Conservation (phyloP, 2,113 vertebrate genomes). For the Limanda limanda region DNA sequence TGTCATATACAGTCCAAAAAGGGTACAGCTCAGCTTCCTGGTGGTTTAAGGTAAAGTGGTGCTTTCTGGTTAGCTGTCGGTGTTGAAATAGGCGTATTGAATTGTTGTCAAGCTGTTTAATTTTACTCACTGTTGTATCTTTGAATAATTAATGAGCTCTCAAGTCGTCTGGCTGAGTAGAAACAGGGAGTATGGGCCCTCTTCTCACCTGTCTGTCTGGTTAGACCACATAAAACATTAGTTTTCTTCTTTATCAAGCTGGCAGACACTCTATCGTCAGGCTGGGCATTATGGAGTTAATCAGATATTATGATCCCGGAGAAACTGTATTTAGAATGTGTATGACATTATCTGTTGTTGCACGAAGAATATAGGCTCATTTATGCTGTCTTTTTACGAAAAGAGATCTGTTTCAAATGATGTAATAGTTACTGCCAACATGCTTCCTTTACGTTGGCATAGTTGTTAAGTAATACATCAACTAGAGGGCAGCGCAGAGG, state of each 20-base stretch:
- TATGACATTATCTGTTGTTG: background rate
- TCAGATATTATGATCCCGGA: background rate
- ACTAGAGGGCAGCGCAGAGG: too few species aligned
- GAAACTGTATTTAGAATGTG: background rate
- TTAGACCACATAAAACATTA: background rate
- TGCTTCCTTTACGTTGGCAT: too few species aligned
- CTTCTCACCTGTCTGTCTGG: background rate
- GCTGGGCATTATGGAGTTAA: background rate
- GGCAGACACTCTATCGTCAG: background rate
- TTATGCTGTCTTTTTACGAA: too few species aligned
- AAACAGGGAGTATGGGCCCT: background rate
- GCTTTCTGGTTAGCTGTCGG: constrained; percentile 5
- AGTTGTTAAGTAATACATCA: too few species aligned
- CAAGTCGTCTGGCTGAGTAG: constrained; percentile 35
- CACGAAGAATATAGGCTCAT: background rate
- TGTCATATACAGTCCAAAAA: constrained; percentile 19
- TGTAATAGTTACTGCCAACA: too few species aligned
- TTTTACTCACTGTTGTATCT: constrained; percentile 43
- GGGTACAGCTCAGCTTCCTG: background rate
- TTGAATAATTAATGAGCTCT: constrained; percentile 58
- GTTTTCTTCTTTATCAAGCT: constrained; percentile 7
- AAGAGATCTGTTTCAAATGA: too few species aligned
- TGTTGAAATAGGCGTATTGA: constrained; percentile 12
- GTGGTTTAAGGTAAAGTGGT: background rate
- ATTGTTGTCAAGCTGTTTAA: constrained; percentile 57